A percentile compares a stretch with the other conserved stretches of the same genome.
Conservation (phyloP, 2,797 vertebrate genomes). For the Sarcophilus harrisii region DNA sequence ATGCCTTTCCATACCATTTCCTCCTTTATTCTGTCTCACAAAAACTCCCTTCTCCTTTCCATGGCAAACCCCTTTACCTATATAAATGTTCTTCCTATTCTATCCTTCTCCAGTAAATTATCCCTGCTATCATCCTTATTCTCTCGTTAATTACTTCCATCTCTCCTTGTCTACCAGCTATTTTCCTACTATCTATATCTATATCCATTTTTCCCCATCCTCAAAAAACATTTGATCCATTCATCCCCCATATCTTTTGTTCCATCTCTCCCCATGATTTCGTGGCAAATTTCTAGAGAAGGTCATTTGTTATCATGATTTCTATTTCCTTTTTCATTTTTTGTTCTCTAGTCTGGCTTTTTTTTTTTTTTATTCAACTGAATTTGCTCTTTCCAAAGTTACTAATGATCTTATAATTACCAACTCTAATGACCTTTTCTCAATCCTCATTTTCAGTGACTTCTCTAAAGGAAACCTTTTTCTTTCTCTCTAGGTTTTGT, state of each 20-base stretch:
- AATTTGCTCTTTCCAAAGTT: neutral
- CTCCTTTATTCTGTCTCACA: neutral
- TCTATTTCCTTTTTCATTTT: neutral
- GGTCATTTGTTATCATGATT: neutral
- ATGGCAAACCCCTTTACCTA: neutral
- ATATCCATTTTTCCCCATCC: neutral
- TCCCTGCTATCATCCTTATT: neutral
- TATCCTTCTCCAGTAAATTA: neutral
- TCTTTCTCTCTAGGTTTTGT: neutral
- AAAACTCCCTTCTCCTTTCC: neutral
- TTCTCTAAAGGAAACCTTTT: neutral
- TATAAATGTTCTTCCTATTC: neutral
- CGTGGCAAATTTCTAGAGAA: neutral
- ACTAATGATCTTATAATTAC: neutral
- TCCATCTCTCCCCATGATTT: neutral
- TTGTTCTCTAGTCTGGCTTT: neutral
- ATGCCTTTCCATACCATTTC: neutral
- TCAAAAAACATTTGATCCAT: neutral
- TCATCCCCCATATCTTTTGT: neutral
- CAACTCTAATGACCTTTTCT: neutral
- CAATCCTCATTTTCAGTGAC: neutral
- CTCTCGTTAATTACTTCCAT: slow-evolving; percentile 1
- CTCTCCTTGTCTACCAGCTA: neutral
- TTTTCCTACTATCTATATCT: neutral
- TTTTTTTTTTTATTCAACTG: neutral